A percentile compares a stretch with the other conserved stretches of the same genome.
phyloP scores from a whole-genome alignment of 1,140 invertebrate genomes.

The Musca vetustissima region DNA sequence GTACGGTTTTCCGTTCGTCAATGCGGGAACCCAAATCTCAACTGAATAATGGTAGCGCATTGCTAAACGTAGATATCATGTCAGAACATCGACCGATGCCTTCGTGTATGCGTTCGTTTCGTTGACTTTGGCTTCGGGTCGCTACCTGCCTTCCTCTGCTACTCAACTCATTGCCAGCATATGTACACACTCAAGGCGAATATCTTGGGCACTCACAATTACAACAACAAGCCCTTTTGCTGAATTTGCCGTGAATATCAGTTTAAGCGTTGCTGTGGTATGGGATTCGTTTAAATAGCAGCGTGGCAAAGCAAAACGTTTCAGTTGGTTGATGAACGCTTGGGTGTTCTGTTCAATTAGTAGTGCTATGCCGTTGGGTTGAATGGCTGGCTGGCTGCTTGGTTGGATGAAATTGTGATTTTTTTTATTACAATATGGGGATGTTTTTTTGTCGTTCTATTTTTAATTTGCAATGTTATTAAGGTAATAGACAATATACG shows the following conservation, averaged over 20 bases:
- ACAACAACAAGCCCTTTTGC: background rate
- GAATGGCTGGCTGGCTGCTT: background rate
- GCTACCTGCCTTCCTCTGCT: too few relatives aligned
- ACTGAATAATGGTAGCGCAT: slow-evolving; percentile 4
- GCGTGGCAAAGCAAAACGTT: background rate
- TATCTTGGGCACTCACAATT: too few relatives aligned
- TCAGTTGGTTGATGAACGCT: background rate
- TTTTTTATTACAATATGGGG: background rate
- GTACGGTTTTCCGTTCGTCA: background rate
- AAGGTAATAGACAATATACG: too few relatives aligned
- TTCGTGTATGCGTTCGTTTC: background rate
- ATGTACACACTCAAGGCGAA: background rate
- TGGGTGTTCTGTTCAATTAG: too few relatives aligned
- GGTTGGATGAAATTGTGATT: background rate
- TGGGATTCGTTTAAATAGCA: background rate
- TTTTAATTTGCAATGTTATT: too few relatives aligned
- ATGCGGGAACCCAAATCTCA: slow-evolving; percentile 15
- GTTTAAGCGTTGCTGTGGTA: background rate
- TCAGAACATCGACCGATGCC: background rate
- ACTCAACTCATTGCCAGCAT: background rate
- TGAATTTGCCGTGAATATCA: slow-evolving; percentile 5
- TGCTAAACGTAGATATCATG: slow-evolving; percentile 1
- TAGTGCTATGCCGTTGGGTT: too few relatives aligned
- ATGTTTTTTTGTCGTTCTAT: too few relatives aligned
- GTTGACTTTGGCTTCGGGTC: background rate